Evolutionary conservation across 2,797 vertebrate species (phyloP).

Genomic region (Falco columbarius): DNA sequence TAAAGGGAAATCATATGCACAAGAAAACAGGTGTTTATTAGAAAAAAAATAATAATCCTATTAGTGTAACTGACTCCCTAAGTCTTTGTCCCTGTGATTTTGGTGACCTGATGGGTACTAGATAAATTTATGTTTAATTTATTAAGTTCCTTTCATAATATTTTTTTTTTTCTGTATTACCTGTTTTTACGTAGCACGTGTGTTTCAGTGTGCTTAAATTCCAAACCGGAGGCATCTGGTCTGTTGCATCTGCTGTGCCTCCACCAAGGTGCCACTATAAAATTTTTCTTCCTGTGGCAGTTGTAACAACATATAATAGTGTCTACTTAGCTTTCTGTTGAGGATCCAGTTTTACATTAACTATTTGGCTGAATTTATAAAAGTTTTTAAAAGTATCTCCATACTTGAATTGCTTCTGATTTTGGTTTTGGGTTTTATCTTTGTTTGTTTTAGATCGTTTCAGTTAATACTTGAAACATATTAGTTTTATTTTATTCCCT

Average conservation of each 20-base stretch:
- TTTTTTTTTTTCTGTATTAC: neutral
- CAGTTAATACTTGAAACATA: neutral
- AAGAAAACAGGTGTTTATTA: neutral
- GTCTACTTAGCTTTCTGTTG: neutral
- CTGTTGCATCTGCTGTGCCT: conserved; percentile 27
- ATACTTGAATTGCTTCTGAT: neutral
- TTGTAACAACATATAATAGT: neutral
- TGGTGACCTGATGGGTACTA: neutral
- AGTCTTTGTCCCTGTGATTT: neutral
- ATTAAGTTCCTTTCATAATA: neutral
- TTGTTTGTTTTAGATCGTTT: neutral
- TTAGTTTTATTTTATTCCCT: neutral
- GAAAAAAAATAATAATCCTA: neutral
- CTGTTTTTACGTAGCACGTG: neutral
- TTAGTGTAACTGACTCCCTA: neutral
- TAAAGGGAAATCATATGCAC: neutral
- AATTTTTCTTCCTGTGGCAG: neutral
- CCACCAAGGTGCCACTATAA: conserved; percentile 1
- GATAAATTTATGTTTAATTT: neutral
- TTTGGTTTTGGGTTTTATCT: fast-evolving
- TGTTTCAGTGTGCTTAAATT: neutral
- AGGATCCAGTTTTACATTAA: neutral
- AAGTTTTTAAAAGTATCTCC: neutral
- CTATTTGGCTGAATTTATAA: neutral
- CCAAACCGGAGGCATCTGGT: conserved; percentile 25